A percentile compares a stretch with the other conserved stretches of the same genome.
Conservation (phyloP, 2,797 vertebrate species). For the Cryptoblepharus egeriae region DNA sequence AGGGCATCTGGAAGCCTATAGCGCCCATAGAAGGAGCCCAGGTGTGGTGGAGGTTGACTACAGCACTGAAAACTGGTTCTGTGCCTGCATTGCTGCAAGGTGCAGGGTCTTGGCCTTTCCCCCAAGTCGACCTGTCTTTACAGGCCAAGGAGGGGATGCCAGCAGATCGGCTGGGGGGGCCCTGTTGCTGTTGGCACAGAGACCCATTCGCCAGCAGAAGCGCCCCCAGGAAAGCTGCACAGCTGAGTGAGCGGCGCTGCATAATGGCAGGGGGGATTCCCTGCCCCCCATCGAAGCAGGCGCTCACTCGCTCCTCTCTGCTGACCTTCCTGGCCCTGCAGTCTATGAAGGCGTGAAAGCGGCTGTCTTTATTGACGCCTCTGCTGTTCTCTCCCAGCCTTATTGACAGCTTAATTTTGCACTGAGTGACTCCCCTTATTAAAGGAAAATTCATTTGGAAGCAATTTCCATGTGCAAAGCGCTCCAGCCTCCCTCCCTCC, state of each 20-base stretch:
- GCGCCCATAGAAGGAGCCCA: no score
- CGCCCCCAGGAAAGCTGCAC: no score
- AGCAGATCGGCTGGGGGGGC: no score
- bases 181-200: no score
- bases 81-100: no score
- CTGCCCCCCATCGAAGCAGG: background rate
- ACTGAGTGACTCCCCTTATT: conserved; percentile 60
- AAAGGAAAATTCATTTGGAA: conserved; percentile 74
- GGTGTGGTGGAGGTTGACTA: no score
- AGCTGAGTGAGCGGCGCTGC: background rate
- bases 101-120: no score
- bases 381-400: background rate
- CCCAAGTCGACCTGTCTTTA: no score
- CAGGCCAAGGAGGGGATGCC: no score
- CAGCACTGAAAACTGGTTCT: no score
- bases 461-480: conserved; percentile 63
- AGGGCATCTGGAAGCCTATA: no score
- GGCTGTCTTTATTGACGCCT: conserved; percentile 8
- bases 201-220: no score
- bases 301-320: background rate
- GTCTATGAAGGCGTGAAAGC: conserved; percentile 6
- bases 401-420: conserved; percentile 59
- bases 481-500: background rate
- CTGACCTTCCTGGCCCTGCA: background rate
- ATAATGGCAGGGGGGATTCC: background rate